phyloP scores from a whole-genome alignment of 2,797 vertebrate genomes.

The Oryzias dopingdopingensis region DNA sequence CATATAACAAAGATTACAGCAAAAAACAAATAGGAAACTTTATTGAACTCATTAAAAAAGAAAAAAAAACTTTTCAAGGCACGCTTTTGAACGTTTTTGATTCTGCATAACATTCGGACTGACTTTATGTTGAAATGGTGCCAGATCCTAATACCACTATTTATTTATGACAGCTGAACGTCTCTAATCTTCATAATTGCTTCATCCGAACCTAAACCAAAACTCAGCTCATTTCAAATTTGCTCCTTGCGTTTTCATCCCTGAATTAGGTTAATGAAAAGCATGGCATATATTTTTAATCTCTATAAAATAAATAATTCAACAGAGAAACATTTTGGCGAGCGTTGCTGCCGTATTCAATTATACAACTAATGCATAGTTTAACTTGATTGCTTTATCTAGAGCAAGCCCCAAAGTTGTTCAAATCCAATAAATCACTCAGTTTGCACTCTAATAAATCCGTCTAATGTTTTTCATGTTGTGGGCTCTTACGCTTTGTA shows the following conservation, averaged over 20 bases:
- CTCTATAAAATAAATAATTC: background rate
- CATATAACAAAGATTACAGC: background rate
- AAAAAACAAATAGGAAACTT: background rate
- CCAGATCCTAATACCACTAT: background rate
- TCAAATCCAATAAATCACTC: too few species aligned
- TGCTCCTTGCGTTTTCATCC: background rate
- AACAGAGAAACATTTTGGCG: background rate
- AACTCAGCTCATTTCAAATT: background rate
- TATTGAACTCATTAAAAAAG: background rate
- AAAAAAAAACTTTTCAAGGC: constrained; percentile 33
- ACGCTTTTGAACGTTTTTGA: constrained; percentile 24
- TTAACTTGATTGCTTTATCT: background rate
- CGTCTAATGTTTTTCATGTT: too few species aligned
- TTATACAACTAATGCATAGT: background rate
- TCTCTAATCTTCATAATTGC: background rate
- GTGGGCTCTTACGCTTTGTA: too few species aligned
- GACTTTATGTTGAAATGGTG: constrained; percentile 1
- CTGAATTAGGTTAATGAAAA: background rate
- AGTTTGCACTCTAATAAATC: too few species aligned
- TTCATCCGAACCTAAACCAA: background rate
- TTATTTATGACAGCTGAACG: background rate
- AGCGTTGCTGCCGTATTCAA: background rate
- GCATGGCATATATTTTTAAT: background rate
- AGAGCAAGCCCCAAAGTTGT: background rate
- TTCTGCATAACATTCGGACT: constrained; percentile 5